Percentiles rank a stretch among this genome's conserved stretches.
Conservation (phyloP, 2,888 invertebrate species). For the Cosmorhoe ocellata region DNA sequence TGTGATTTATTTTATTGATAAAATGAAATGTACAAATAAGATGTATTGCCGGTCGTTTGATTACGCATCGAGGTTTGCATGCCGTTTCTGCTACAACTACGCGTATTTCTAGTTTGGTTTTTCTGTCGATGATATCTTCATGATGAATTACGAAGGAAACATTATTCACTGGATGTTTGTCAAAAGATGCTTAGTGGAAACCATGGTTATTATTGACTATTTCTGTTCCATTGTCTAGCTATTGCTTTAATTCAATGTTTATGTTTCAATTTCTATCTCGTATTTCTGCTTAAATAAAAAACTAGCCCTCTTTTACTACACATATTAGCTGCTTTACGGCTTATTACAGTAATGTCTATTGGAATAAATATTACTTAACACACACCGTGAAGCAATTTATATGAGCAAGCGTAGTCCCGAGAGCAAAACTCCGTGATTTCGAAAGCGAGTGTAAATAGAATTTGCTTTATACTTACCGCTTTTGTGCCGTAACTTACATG, state of each 20-base stretch:
- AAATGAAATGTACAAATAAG: constrained; percentile 58
- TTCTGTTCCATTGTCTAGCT: no score
- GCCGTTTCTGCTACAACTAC: constrained; percentile 33
- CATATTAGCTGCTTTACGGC: constrained; percentile 19
- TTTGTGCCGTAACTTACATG: constrained; percentile 35
- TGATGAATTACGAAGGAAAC: constrained; percentile 32
- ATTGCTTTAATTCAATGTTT: no score
- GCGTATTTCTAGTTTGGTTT: constrained; percentile 36
- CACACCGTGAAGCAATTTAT: constrained; percentile 40
- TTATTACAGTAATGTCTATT: constrained; percentile 23
- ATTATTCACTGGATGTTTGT: constrained; percentile 31
- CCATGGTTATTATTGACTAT: no score
- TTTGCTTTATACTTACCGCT: constrained; percentile 40
- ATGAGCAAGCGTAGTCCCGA: constrained; percentile 55
- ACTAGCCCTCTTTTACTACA: no score
- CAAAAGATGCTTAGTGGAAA: constrained; percentile 17
- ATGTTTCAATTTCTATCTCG: no score
- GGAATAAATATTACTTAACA: constrained; percentile 36
- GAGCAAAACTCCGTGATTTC: constrained; percentile 71
- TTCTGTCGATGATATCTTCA: constrained; percentile 34
- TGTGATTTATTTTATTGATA: constrained; percentile 62
- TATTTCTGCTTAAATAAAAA: no score
- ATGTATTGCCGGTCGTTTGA: constrained; percentile 50
- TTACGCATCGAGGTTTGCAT: constrained; percentile 42
- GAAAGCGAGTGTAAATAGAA: constrained; percentile 64